A percentile compares a stretch with the other conserved stretches of the same genome.
These are phyloP conservation scores for Amazona vittata DNA, from an alignment of 2,113 vertebrate genomes.

Conservation along the genomic window DNA sequence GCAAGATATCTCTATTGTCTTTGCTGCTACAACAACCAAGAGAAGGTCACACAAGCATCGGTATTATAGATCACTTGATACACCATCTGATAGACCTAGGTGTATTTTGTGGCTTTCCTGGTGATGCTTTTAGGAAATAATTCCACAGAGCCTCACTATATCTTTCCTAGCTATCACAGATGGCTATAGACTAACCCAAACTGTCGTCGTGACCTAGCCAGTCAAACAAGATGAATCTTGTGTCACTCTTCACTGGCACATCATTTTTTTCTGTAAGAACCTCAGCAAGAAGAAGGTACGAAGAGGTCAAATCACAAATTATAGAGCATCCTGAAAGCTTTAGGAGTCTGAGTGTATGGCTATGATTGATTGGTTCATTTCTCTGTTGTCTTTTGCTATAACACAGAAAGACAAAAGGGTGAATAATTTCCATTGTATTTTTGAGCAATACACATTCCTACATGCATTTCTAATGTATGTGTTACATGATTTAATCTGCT, in stretches of 20 bases:
- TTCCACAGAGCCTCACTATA: not conserved
- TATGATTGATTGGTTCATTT: slow-evolving; percentile 22
- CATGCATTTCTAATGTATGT: not conserved
- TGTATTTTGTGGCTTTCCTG: not conserved
- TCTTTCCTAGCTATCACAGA: not conserved
- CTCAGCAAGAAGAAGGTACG: not conserved
- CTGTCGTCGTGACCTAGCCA: slow-evolving; percentile 31
- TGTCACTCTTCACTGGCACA: slow-evolving; percentile 57
- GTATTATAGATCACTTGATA: not conserved
- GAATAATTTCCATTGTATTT: not conserved
- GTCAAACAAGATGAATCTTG: slow-evolving; percentile 62
- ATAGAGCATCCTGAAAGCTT: slow-evolving; percentile 22
- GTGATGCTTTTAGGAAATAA: not conserved
- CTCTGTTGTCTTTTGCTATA: slow-evolving; percentile 1
- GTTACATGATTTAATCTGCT: not conserved
- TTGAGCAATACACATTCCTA: not conserved
- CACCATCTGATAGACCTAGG: not conserved
- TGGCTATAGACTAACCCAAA: slow-evolving; percentile 25
- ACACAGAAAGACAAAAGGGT: not conserved
- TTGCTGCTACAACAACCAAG: not conserved
- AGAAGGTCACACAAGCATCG: not conserved
- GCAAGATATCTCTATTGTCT: not conserved
- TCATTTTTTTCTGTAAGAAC: slow-evolving; percentile 50
- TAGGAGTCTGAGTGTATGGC: not conserved
- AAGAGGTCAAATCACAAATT: slow-evolving; percentile 59